phyloP scores from a whole-genome alignment of 2,113 vertebrate genomes.

The Leiothrix lutea region DNA sequence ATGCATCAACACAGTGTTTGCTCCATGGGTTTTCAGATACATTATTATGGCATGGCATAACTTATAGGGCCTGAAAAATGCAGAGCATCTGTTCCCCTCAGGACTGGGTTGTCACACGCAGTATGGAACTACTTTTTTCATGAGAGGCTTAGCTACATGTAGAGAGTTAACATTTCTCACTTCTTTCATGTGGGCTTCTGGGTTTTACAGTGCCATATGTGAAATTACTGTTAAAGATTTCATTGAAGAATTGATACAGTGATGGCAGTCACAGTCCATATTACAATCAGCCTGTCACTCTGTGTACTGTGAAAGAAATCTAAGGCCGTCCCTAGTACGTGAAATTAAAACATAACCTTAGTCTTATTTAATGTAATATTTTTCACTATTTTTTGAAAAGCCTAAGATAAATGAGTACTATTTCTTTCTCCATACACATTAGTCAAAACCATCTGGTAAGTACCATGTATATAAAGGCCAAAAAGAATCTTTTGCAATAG shows the following conservation, averaged over 20 bases:
- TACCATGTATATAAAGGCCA: not conserved
- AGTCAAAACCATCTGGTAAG: not conserved
- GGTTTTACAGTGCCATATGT: not conserved
- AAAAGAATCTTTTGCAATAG: not conserved
- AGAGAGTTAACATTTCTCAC: not conserved
- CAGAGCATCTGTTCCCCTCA: not conserved
- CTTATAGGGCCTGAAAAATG: not conserved
- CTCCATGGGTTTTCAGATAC: not conserved
- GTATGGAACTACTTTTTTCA: not conserved
- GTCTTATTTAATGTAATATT: not conserved
- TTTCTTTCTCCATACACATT: not conserved
- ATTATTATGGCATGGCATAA: not conserved
- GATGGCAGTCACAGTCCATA: not conserved
- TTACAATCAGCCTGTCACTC: not conserved
- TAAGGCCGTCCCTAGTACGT: not conserved
- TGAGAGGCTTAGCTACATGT: not conserved
- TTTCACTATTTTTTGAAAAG: not conserved
- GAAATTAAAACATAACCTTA: not conserved
- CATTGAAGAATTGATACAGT: not conserved
- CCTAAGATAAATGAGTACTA: not conserved
- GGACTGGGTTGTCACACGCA: not conserved
- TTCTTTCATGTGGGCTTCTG: not conserved
- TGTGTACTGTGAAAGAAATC: not conserved
- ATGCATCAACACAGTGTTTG: not conserved
- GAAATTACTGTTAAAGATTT: not conserved